Base-by-base conservation (phyloP, 1,140 invertebrate species). In the Drosophila ambigua region DNA sequence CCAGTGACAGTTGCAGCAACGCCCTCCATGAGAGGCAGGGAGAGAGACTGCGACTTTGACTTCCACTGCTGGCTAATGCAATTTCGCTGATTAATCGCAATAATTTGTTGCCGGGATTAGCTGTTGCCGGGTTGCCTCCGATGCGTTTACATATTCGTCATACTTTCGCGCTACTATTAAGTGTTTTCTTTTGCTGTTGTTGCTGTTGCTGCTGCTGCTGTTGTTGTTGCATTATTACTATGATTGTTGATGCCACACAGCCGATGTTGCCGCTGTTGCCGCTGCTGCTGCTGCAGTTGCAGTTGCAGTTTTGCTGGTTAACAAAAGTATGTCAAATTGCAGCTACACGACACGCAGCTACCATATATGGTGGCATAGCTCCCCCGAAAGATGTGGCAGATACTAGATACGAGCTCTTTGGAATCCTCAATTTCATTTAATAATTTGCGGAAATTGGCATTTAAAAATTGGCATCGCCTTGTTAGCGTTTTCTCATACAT, bases 381-480 rank as follows among this genome's bases (percentile, higher is more conserved):
- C 45, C 66, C 62, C 51, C 9, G 16, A 68, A 24, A 85, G 77
- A 73, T 85, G 83, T 69, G 55, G 61, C 54, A 78, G 78, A 85
- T 85, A 31, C 31, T 9, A 31, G 7, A 28, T 31, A 31, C 31
- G 9, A 31, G 43, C 73, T 87, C 63, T 44, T 26, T 77, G 75
- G 68, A 75, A 80, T 77, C 81, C 84, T 80, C 82, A 82, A 87
- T 87, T 87, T 87, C 83, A 82, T 87, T 88, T 88, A 88, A 88
- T 88, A 88, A 88, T 88, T 87, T 88, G 67, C 79, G 83, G 83
- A 88, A 89, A 88, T 88, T 89, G 83, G 83, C 83, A 88, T 88
- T 88, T 88, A 88, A 77, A 78, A 88, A 88, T 88, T 88, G 79
- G 66, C 75, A 49, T 61, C 52, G 75, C 54, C 83, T 87, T 87